Percentiles rank a stretch among this genome's conserved stretches.
Conservation (phyloP, 1,140 invertebrate genomes). For the Liolophura sinensis region DNA sequence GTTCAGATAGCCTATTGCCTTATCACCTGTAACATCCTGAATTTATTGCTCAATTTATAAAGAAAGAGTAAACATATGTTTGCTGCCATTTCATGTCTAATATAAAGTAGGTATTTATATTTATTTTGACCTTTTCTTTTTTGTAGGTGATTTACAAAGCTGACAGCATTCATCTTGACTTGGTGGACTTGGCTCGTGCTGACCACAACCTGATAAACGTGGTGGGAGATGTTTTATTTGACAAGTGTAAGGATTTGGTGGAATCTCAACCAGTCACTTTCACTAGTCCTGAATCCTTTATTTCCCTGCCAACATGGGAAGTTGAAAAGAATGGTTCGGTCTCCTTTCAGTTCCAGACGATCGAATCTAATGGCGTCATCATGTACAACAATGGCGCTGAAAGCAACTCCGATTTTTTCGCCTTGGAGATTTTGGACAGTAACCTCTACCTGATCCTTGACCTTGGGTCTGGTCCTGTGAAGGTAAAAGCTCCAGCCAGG, state of each 20-base stretch:
- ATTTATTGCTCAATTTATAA: too few relatives aligned
- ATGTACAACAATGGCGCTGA: slow-evolving; percentile 74
- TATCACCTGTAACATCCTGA: too few relatives aligned
- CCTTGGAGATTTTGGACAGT: slow-evolving; percentile 90
- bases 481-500: slow-evolving; percentile 63
- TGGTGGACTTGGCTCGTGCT: slow-evolving; percentile 84
- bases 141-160: slow-evolving; percentile 87
- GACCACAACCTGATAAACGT: slow-evolving; percentile 86
- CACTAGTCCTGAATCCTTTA: slow-evolving; percentile 84
- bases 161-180: slow-evolving; percentile 82
- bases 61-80: too few relatives aligned
- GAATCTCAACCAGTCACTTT: slow-evolving; percentile 87
- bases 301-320: slow-evolving; percentile 79
- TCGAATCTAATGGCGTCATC: slow-evolving; percentile 90
- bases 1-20: too few relatives aligned
- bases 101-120: too few relatives aligned
- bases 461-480: slow-evolving; percentile 85
- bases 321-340: slow-evolving; percentile 87
- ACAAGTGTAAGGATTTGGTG: slow-evolving; percentile 81
- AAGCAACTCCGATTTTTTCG: slow-evolving; percentile 82
- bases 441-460: slow-evolving; percentile 91
- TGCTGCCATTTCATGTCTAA: too few relatives aligned
- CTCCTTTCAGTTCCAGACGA: slow-evolving; percentile 84
- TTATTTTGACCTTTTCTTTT: too few relatives aligned
- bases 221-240: slow-evolving; percentile 82